Base-by-base conservation (phyloP, 2,888 invertebrate species). In the Nomada lathburiana region DNA sequence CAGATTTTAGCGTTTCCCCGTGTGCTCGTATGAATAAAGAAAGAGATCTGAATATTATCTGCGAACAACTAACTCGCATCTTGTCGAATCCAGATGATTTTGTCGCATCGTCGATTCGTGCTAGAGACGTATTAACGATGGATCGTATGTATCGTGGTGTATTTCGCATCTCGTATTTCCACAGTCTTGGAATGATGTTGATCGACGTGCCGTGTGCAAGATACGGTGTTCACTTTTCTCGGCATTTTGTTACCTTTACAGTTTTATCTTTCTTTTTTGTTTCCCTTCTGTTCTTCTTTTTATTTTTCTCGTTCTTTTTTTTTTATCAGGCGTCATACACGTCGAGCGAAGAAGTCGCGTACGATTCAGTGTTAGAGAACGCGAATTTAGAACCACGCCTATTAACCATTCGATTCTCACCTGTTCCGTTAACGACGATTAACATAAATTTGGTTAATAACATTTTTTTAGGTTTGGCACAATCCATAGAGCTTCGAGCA, bases 401-500 rank as follows among this genome's bases (percentile, higher is more conserved):
- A 79, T 83, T 77, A 82, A 82, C 82, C 55, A 50, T 53, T 57
- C 68, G 57, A 50, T 57, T 26, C 52, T 59, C 53, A 60, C 73
- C 74, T 53, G 65, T 83, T 83, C 55, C 42, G 65, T 67, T 74
- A 82, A 82, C 83, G 71, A 86, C 53, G 60, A 76, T 84, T 88
- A 86, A 88, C 87, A 62, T 79, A 77, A 60, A 79, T 50, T 55
- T 83, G 82, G 83, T 90, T 89, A 86, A 88, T 87, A 90, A 91
- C 89, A 89, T 91, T 91, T 91, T 91, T 92, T 92, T 95, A 95
- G 95, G 95, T 94, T 94, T 92, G 94, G 97, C 94, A 96, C 96
- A 95, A 97, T 97, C 95, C 97, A 97, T 96, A 96, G 97, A 96
- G 97, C 97, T 93, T 97, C 97, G 94, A 97, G 97, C 95, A 98